A percentile compares a stretch with the other conserved stretches of the same genome.
phyloP scores from a whole-genome alignment of 2,888 invertebrate genomes.

The Epistrophella euchroma region DNA sequence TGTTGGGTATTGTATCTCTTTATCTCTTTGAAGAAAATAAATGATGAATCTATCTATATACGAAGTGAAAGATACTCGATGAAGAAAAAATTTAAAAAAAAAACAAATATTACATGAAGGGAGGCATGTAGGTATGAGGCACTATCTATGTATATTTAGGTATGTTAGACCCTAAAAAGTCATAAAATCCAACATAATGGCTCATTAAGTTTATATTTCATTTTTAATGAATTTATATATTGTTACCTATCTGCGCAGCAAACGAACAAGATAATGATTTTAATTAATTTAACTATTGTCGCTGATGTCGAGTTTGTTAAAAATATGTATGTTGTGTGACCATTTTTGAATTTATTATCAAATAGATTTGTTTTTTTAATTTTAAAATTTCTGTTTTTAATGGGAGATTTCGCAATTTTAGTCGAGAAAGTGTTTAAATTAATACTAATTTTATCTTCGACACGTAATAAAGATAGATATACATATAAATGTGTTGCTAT shows the following conservation, averaged over 20 bases:
- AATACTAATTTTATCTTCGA: conserved; percentile 20
- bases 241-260: conserved; percentile 14
- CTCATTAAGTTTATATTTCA: conserved; percentile 60
- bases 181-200: conserved; percentile 70
- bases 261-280: conserved; percentile 21
- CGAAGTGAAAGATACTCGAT: conserved; percentile 12
- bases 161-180: conserved; percentile 9
- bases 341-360: background rate
- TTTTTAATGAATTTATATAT: conserved; percentile 44
- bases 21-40: conserved; percentile 35
- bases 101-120: background rate
- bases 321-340: background rate
- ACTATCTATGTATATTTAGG: background rate
- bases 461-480: background rate
- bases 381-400: background rate
- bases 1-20: conserved; percentile 13
- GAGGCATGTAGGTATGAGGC: conserved; percentile 9
- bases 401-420: background rate
- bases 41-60: conserved; percentile 46
- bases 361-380: background rate
- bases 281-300: conserved; percentile 25
- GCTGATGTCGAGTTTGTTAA: background rate
- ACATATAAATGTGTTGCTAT: background rate
- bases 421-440: conserved; percentile 40
- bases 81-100: background rate